These are phyloP conservation scores for Calameuta idolon DNA, from an alignment of 2,888 invertebrate genomes.

Conservation along the genomic window DNA sequence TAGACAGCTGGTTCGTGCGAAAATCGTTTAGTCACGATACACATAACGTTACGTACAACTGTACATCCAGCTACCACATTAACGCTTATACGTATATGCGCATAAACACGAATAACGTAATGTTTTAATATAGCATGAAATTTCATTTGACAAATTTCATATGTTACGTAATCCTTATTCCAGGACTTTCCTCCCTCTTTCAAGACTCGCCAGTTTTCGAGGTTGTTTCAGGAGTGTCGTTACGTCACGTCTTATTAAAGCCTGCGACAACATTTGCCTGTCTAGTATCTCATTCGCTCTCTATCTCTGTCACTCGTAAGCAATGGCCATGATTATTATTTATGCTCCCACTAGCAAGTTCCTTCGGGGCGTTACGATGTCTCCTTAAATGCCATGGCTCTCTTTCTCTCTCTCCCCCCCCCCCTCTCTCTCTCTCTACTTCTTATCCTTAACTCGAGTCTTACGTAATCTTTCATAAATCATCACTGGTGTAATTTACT, in stretches of 20 bases:
- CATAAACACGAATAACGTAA: not conserved
- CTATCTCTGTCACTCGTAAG: slow-evolving; percentile 19
- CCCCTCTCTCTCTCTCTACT: slow-evolving; percentile 17
- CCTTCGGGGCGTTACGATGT: slow-evolving; percentile 20
- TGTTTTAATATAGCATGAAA: not conserved
- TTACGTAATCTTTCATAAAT: slow-evolving; percentile 44
- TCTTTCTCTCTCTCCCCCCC: slow-evolving; percentile 19
- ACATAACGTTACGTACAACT: not conserved
- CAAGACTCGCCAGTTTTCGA: not conserved
- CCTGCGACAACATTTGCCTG: slow-evolving; percentile 20
- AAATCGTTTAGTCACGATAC: not conserved
- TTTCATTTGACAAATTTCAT: not conserved
- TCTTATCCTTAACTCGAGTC: slow-evolving; percentile 15
- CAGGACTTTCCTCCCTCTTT: not conserved
- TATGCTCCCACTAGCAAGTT: slow-evolving; percentile 29
- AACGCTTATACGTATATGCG: not conserved
- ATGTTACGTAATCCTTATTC: not conserved
- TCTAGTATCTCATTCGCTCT: slow-evolving; percentile 5
- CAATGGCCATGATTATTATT: slow-evolving; percentile 44
- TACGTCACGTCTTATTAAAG: slow-evolving; percentile 36
- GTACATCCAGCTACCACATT: not conserved
- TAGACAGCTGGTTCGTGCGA: not conserved
- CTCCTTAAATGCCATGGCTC: not conserved
- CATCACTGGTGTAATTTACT: slow-evolving; percentile 40
- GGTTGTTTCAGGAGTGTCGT: slow-evolving; percentile 31